A percentile compares a stretch with the other conserved stretches of the same genome.
Evolutionary conservation across 2,797 vertebrate species (phyloP).

Genomic region (Manis pentadactyla): DNA sequence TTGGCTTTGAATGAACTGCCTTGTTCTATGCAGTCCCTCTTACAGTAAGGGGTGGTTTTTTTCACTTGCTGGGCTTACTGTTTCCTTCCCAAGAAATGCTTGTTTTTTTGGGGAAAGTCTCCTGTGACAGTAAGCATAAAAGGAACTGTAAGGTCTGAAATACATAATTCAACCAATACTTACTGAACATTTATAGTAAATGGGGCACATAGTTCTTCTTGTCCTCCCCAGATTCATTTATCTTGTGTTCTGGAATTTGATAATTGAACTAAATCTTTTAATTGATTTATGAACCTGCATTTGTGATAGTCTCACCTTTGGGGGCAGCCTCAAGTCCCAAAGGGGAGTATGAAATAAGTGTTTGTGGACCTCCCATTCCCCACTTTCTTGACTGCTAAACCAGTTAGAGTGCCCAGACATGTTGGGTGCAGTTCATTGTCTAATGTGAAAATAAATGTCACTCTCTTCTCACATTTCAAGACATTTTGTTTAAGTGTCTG

Average conservation of each 20-base stretch:
- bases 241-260: conserved; percentile 52
- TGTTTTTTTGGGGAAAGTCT: conserved; percentile 16
- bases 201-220: conserved; percentile 17
- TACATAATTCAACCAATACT: background rate
- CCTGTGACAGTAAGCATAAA: conserved; percentile 17
- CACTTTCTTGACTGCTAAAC: conserved; percentile 20
- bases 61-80: conserved; percentile 31
- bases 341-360: background rate
- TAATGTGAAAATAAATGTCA: conserved; percentile 34
- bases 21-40: background rate
- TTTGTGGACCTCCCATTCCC: background rate
- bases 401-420: conserved; percentile 19
- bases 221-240: conserved; percentile 20
- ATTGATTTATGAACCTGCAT: background rate
- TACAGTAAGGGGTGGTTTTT: conserved; percentile 12
- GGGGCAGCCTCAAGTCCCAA: background rate
- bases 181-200: conserved; percentile 38
- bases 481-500: conserved; percentile 43
- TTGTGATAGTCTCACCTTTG: conserved; percentile 48
- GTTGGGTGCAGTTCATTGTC: background rate
- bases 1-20: conserved; percentile 36
- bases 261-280: conserved; percentile 36
- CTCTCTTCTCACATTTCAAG: conserved; percentile 57
- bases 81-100: conserved; percentile 33
- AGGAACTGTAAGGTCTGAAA: conserved; percentile 36